Evolutionary conservation across 2,113 vertebrate genomes (phyloP).

Genomic region (Lichenostomus cassidix): DNA sequence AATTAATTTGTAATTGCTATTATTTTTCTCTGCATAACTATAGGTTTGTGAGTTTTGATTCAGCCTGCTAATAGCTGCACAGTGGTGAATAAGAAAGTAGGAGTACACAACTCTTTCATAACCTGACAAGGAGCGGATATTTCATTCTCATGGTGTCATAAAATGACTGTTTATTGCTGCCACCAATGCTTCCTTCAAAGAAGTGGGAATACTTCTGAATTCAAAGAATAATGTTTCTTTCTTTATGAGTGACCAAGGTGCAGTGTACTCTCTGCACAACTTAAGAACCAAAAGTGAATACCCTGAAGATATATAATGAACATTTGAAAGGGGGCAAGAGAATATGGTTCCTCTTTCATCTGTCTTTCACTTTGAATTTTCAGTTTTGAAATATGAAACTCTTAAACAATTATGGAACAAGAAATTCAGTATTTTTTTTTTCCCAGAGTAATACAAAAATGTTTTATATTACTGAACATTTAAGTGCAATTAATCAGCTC

Average conservation of each 20-base stretch:
- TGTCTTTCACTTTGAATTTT: background rate
- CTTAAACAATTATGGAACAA: background rate
- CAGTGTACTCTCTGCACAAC: background rate
- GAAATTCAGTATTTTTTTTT: background rate
- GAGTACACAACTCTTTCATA: background rate
- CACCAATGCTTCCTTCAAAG: background rate
- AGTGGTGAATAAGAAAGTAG: background rate
- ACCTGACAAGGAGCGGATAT: background rate
- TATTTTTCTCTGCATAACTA: background rate
- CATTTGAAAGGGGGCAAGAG: background rate
- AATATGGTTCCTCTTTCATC: background rate
- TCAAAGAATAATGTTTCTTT: background rate
- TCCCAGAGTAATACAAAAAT: background rate
- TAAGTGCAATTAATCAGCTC: background rate
- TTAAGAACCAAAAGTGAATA: background rate
- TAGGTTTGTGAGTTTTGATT: background rate
- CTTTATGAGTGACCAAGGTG: background rate
- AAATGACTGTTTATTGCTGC: background rate
- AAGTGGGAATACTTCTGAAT: background rate
- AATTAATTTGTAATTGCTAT: background rate
- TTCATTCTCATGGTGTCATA: background rate
- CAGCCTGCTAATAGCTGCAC: background rate
- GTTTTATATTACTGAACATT: fast-evolving
- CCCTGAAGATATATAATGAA: background rate
- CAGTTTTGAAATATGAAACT: background rate